A percentile compares a stretch with the other conserved stretches of the same genome.
Evolutionary conservation across 2,797 vertebrate genomes (phyloP).

Genomic region (Trichosurus vulpecula): DNA sequence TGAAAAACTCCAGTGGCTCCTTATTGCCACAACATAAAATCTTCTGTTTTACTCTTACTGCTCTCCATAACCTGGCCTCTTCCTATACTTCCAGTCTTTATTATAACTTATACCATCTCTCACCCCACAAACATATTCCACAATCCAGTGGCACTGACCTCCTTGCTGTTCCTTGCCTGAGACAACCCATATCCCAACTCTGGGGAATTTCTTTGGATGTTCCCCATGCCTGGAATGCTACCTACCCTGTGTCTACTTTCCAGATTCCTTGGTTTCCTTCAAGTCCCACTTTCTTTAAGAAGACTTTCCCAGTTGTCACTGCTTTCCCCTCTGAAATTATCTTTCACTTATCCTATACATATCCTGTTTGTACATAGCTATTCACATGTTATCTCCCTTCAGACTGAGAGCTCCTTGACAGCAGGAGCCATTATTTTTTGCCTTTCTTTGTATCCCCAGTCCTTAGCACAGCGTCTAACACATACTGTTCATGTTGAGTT

Average conservation of each 20-base stretch:
- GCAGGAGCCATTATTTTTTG: not conserved
- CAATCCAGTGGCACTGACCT: not conserved
- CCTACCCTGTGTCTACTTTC: not conserved
- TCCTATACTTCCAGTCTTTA: not conserved
- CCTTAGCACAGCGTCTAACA: not conserved
- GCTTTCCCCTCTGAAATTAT: no score
- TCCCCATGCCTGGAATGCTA: not conserved
- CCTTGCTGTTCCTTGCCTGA: not conserved
- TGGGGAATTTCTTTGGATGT: not conserved
- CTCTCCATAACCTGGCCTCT: not conserved
- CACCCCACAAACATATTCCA: not conserved
- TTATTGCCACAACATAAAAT: not conserved
- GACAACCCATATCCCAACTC: not conserved
- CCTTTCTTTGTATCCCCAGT: not conserved
- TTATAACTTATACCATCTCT: not conserved
- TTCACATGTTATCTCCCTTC: not conserved
- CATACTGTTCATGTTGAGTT: not conserved
- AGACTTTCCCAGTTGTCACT: no score
- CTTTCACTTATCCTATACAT: no score
- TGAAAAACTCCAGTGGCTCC: not conserved
- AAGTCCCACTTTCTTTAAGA: not conserved
- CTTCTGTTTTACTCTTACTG: not conserved
- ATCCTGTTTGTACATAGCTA: not conserved
- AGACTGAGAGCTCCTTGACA: not conserved
- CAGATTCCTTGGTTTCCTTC: not conserved